A percentile compares a stretch with the other conserved stretches of the same genome.
Conservation (phyloP, 2,888 invertebrate species). For the Drosophila antonietae region DNA sequence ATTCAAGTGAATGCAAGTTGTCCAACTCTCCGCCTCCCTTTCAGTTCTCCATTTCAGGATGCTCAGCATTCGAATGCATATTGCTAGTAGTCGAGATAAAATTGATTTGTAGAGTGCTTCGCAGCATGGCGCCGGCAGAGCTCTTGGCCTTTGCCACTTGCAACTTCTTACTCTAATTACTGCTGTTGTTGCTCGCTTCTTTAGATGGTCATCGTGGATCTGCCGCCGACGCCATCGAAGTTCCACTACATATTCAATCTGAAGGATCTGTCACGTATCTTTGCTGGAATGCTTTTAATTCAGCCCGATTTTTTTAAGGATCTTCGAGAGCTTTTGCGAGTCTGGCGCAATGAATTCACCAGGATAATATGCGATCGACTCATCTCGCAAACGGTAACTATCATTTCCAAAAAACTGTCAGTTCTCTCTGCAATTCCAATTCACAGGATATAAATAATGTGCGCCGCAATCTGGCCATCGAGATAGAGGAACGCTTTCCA, state of each 20-base stretch:
- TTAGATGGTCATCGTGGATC: constrained; percentile 89
- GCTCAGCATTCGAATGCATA: constrained; percentile 73
- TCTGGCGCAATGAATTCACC: constrained; percentile 96
- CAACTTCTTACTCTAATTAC: constrained; percentile 56
- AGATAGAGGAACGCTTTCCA: constrained; percentile 86
- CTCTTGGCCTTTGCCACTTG: constrained; percentile 8
- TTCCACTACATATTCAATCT: constrained; percentile 98
- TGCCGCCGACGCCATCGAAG: constrained; percentile 96
- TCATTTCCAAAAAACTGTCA: not conserved
- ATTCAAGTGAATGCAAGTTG: constrained; percentile 54
- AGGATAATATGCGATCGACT: constrained; percentile 95
- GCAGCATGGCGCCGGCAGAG: constrained; percentile 6
- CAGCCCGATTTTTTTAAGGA: constrained; percentile 89
- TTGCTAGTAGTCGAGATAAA: constrained; percentile 77
- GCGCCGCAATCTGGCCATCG: constrained; percentile 86
- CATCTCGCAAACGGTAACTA: constrained; percentile 87
- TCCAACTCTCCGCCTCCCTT: constrained; percentile 21
- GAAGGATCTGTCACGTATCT: constrained; percentile 94
- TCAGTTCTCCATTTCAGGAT: not conserved
- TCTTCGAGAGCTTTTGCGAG: constrained; percentile 90
- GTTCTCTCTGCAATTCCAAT: too few relatives aligned
- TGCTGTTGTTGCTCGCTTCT: constrained; percentile 46
- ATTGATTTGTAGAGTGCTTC: constrained; percentile 76
- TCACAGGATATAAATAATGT: constrained; percentile 88
- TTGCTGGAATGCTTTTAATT: constrained; percentile 92